Conservation (phyloP, 37 sponge, comb jelly and placozoan species). For the Beroe forskalii region DNA sequence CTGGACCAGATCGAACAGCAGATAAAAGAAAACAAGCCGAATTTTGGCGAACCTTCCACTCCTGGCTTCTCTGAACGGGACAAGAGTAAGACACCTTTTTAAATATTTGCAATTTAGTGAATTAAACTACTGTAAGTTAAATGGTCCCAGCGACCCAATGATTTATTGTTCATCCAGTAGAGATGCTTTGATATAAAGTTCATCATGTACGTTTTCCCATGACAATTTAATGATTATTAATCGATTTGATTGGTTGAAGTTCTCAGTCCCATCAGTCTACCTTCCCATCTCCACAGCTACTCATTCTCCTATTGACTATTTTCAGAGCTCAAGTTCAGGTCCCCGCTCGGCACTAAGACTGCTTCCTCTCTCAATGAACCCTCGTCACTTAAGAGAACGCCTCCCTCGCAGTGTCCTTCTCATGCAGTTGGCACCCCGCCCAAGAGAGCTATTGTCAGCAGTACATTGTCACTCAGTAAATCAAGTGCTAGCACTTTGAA, state of each 20-base stretch:
- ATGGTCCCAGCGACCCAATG: neutral
- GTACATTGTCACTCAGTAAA: no score
- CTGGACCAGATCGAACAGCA: neutral
- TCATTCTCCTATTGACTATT: no score
- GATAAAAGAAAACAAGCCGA: no score
- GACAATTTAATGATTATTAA: no score
- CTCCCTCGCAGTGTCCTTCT: neutral
- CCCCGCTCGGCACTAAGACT: neutral
- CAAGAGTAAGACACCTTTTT: slow-evolving; percentile 23
- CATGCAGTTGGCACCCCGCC: neutral
- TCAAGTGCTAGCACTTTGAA: no score
- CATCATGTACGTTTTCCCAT: neutral
- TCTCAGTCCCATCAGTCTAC: no score
- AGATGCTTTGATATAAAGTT: neutral
- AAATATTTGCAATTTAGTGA: neutral
- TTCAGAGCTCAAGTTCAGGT: slow-evolving; percentile 55
- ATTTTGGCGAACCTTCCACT: no score
- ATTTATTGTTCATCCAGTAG: neutral
- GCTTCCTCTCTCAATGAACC: neutral
- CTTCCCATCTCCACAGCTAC: no score
- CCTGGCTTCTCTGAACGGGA: slow-evolving; percentile 53
- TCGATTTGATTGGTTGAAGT: no score
- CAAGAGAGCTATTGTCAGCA: no score
- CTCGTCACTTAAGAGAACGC: neutral
- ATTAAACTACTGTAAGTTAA: neutral